Evolutionary conservation across 2,888 invertebrate species (phyloP), one percentile per base, ranked within the genome.

Genomic region (Lasioglossum morio): DNA sequence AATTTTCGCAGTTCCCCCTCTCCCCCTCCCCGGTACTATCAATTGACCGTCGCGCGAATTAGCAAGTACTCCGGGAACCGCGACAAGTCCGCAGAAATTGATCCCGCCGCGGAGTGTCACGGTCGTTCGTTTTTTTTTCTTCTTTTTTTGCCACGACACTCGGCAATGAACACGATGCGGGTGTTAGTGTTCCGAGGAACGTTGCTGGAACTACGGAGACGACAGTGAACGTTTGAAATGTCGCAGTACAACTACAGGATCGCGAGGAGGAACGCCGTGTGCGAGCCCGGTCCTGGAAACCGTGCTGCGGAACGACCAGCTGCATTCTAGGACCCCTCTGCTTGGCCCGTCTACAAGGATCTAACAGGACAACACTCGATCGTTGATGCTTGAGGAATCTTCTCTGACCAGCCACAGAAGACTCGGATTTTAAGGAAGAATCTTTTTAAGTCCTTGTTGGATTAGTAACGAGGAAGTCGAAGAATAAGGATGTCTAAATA

Each of bases 71-170:
- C 72, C 43, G 46, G 72, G 34, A 66, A 66, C 34, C 30, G 16
- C 27, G 34, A 66, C 30, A 37, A 34, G 14, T 30, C 30, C 37
- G n/a, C 74, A 72, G 72, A 84, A 84, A 79, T 63, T 84, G 84
- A 84, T 84, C 84, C 74, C 60, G 81, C 8, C 37, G 46, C 72
- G 72, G 19, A 72, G 46, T 72, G 72, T 72, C 72, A 72, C 30
- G 72, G 72, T 30, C 72, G 27, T 23, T 30, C 30, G 53, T 23
- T 23, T 23, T 53, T 53, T 48, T 48, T 48, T 16, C 12, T 30
- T 30, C 30, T 30, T 30, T 48, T 30, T 72, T 27, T 30, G 19
- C 72, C 4, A 30, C 30, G 72, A 10, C 46, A 30, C 46, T 30
- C 72, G 72, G 12, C 72, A 30, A 30, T 14, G 63, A 63, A 46